Evolutionary conservation across 2,888 invertebrate species (phyloP).

Genomic region (Sinelater perroti): DNA sequence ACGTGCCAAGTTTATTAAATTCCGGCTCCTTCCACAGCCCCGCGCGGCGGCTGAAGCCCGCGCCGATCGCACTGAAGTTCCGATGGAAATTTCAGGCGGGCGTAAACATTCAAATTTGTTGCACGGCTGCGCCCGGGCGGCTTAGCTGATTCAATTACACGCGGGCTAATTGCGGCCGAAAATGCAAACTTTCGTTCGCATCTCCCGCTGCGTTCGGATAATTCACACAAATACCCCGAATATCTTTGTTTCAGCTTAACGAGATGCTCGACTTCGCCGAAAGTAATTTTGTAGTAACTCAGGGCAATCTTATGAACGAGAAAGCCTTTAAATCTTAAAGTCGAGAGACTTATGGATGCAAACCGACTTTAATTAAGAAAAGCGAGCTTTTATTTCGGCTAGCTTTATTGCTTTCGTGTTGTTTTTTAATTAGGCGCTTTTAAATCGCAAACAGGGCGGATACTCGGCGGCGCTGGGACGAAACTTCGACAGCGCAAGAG

Average conservation of each 20-base stretch:
- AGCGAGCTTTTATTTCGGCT: background rate
- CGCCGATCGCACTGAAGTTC: no score
- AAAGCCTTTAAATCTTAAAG: background rate
- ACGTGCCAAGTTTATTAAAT: constrained; percentile 6
- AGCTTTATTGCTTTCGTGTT: background rate
- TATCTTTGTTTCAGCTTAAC: constrained; percentile 13
- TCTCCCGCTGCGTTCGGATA: constrained; percentile 7
- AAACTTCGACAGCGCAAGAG: background rate
- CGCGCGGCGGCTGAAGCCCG: no score
- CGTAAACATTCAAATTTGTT: constrained; percentile 15
- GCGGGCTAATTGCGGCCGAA: constrained; percentile 7
- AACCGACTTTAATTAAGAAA: constrained; percentile 2
- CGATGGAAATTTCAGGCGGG: background rate
- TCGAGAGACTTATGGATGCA: background rate
- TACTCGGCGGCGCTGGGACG: no score
- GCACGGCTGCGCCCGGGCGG: background rate
- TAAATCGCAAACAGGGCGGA: no score
- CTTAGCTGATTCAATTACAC: constrained; percentile 2
- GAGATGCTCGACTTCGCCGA: constrained; percentile 4
- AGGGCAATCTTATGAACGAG: constrained; percentile 7
- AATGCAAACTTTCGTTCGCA: constrained; percentile 2
- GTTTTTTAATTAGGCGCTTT: background rate
- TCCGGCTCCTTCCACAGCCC: background rate
- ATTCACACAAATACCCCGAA: constrained; percentile 10
- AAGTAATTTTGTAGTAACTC: constrained; percentile 10